A percentile compares a stretch with the other conserved stretches of the same genome.
Conservation (phyloP, 92 coral and sea anemone genomes). For the Pocillopora grandis region DNA sequence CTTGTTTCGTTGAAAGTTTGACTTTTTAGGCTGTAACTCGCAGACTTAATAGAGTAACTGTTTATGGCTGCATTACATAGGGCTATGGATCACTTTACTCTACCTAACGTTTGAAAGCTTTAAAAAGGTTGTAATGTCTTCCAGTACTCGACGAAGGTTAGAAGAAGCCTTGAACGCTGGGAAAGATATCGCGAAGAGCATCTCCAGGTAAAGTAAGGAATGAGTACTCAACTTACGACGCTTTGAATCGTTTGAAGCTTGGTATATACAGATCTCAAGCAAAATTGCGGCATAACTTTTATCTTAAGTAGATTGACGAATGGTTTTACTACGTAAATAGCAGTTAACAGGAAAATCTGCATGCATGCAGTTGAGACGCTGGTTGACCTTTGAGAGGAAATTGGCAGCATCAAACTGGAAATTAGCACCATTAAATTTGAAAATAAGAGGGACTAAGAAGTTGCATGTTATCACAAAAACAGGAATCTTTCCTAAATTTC, state of each 20-base stretch:
- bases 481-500: too few species aligned
- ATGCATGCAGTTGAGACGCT: too few species aligned
- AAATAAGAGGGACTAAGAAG: too few species aligned
- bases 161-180: conserved; percentile 94
- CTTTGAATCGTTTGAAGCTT: neutral
- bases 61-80: neutral
- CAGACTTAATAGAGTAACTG: neutral
- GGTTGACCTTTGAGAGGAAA: too few species aligned
- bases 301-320: too few species aligned
- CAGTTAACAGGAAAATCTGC: too few species aligned
- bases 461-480: too few species aligned
- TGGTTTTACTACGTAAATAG: too few species aligned
- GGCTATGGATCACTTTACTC: neutral
- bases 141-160: conserved; percentile 85
- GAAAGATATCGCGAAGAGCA: conserved; percentile 66
- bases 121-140: conserved; percentile 61
- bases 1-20: conserved; percentile 8
- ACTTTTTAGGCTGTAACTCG: neutral
- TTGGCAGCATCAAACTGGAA: too few species aligned
- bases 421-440: too few species aligned
- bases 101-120: neutral
- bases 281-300: too few species aligned
- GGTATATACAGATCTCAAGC: too few species aligned
- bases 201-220: conserved; percentile 15
- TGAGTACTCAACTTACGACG: neutral